phyloP scores from a whole-genome alignment of 2,888 invertebrate genomes.

The Aporophyla lueneburgensis region DNA sequence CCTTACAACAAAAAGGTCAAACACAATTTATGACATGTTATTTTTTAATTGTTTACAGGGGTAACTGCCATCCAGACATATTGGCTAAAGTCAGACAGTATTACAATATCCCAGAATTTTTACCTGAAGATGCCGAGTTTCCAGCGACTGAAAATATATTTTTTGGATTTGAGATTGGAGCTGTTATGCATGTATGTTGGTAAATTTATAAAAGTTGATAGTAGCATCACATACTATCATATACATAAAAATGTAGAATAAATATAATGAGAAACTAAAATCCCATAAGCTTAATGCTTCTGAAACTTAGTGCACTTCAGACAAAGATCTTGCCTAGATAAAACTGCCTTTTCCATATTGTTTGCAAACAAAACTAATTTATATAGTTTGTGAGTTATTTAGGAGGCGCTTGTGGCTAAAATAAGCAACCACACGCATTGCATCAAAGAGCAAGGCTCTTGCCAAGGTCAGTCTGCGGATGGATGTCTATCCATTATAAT shows the following conservation, averaged over 20 bases:
- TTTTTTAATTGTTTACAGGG: slow-evolving; percentile 87
- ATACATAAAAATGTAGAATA: not conserved
- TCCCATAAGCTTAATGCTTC: not conserved
- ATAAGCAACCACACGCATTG: no score
- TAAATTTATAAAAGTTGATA: not conserved
- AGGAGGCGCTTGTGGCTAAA: no score
- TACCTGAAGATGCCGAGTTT: slow-evolving; percentile 97
- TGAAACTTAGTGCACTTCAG: not conserved
- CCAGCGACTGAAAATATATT: slow-evolving; percentile 97
- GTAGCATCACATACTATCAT: no score
- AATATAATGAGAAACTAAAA: not conserved
- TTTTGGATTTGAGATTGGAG: slow-evolving; percentile 97
- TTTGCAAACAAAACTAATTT: not conserved
- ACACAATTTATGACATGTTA: not conserved
- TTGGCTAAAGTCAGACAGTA: slow-evolving; percentile 93
- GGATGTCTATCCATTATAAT: no score
- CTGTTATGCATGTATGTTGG: slow-evolving; percentile 95
- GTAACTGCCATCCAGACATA: slow-evolving; percentile 96
- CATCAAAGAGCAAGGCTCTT: no score
- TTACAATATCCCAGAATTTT: slow-evolving; percentile 95
- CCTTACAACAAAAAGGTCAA: not conserved
- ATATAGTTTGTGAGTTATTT: not conserved
- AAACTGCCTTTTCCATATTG: not conserved
- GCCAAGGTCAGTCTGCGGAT: no score
- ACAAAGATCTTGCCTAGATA: not conserved